Evolutionary conservation across 2,797 vertebrate genomes (phyloP).

Genomic region (Semaprochilodus insignis): DNA sequence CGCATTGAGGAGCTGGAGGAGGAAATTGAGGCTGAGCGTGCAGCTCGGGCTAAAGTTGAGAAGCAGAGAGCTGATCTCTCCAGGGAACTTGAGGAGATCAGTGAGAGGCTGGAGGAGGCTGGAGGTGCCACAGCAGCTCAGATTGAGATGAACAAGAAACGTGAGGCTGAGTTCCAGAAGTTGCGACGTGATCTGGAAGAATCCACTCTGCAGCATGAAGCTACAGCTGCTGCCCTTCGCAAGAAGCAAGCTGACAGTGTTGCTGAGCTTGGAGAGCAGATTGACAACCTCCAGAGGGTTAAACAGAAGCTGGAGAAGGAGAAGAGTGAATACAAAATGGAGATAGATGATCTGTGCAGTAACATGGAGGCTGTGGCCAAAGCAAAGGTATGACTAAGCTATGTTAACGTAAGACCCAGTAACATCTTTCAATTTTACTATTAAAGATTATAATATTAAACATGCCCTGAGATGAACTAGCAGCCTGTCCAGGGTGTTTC

Average conservation of each 20-base stretch:
- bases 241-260: slow-evolving; percentile 80
- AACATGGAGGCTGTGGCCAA: slow-evolving; percentile 85
- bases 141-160: slow-evolving; percentile 89
- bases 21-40: slow-evolving; percentile 85
- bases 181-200: slow-evolving; percentile 85
- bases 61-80: slow-evolving; percentile 85
- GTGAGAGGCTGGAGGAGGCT: slow-evolving; percentile 86
- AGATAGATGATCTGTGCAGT: slow-evolving; percentile 77
- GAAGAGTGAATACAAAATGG: slow-evolving; percentile 84
- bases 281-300: slow-evolving; percentile 38
- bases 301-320: slow-evolving; percentile 56
- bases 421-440: slow-evolving; percentile 63
- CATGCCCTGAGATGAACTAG: too few relatives aligned
- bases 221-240: slow-evolving; percentile 78
- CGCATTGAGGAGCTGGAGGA: slow-evolving; percentile 89
- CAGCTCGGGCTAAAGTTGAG: slow-evolving; percentile 80
- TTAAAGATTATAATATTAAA: too few relatives aligned
- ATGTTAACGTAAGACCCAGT: slow-evolving; percentile 62
- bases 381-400: too few relatives aligned
- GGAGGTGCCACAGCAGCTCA: slow-evolving; percentile 83
- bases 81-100: slow-evolving; percentile 91
- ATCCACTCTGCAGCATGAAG: slow-evolving; percentile 87
- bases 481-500: too few relatives aligned
- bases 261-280: slow-evolving; percentile 82
- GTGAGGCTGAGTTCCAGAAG: slow-evolving; percentile 88